A percentile compares a stretch with the other conserved stretches of the same genome.
These are phyloP conservation scores for Aegotheles bennettii DNA, from an alignment of 2,113 vertebrate genomes.

Conservation along the genomic window DNA sequence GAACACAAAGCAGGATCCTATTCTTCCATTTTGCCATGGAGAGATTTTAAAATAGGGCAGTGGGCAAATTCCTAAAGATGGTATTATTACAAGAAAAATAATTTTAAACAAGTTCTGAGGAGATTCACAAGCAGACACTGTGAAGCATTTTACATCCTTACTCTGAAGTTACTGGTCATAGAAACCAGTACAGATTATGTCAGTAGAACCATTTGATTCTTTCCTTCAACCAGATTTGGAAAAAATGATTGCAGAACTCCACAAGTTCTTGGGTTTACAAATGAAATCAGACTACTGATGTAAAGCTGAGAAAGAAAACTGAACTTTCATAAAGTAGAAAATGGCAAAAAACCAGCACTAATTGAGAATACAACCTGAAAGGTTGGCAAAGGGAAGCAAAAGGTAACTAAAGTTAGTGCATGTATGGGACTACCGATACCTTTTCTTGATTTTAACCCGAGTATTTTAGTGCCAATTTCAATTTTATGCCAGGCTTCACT, in stretches of 20 bases:
- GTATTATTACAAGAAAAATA: neutral
- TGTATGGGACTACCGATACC: neutral
- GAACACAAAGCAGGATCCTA: neutral
- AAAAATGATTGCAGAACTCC: neutral
- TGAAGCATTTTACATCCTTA: neutral
- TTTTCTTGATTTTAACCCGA: neutral
- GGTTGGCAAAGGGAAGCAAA: neutral
- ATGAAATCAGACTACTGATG: neutral
- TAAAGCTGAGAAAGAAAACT: neutral
- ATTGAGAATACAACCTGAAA: neutral
- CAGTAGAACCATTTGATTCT: neutral
- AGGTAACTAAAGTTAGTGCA: neutral
- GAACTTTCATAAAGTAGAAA: neutral
- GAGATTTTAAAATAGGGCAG: neutral
- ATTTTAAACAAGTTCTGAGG: neutral
- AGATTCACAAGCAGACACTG: neutral
- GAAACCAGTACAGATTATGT: neutral
- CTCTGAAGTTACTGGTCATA: neutral
- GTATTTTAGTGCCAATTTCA: neutral
- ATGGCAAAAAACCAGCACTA: neutral
- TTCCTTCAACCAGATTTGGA: neutral
- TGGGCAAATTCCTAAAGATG: neutral
- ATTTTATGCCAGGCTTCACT: slow-evolving; percentile 8
- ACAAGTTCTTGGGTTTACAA: neutral
- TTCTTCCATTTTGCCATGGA: neutral